Base-by-base conservation (phyloP, 2,888 invertebrate species). In the Torymus texanus region DNA sequence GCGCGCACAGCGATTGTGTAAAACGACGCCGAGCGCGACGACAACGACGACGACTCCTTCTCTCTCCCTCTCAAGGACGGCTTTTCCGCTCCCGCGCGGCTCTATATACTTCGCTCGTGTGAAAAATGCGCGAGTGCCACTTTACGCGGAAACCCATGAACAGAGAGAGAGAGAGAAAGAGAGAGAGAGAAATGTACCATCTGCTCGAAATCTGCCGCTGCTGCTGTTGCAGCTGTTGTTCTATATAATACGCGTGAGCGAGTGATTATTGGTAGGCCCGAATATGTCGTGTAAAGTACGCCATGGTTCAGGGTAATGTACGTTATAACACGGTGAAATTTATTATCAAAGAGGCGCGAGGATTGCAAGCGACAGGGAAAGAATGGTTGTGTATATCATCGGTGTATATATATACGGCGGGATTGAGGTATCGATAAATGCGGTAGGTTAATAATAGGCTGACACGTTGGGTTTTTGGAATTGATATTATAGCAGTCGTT, bases 131-230 rank as follows among this genome's bases (percentile, higher is more conserved):
- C 8, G 50, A 11, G 50, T n/a, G 18, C 16, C n/a, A 70, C 68
- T 68, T 68, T 68, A 66, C 66, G 66, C 66, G 66, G 66, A 66
- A 66, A 53, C 66, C 16, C 18, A 18, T 58, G 12, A 16, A 58
- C 12, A 18, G 29, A 29, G 29, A 24, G 24, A 24, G 24, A 24
- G 24, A 24, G 24, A 24, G 24, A 24, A 3, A 29, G 29, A 29
- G 29, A 29, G 29, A 29, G 29, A 41, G 41, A 41, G 41, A 41
- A 8, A 41, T 8, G 41, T 41, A 41, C 65, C 77, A 72, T 77
- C 77, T 70, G 77, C 51, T 72, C 70, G 77, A 59, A 41, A 66
- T 71, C 77, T 56, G 58, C 51, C 51, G 51, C 63, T 16, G 59
- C 63, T 16, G 59, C 24, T 56, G 21, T 16, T 56, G 53, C 41